Evolutionary conservation across 2,888 invertebrate species (phyloP), one percentile per base, ranked within the genome.

Genomic region (Nycteola revayana): DNA sequence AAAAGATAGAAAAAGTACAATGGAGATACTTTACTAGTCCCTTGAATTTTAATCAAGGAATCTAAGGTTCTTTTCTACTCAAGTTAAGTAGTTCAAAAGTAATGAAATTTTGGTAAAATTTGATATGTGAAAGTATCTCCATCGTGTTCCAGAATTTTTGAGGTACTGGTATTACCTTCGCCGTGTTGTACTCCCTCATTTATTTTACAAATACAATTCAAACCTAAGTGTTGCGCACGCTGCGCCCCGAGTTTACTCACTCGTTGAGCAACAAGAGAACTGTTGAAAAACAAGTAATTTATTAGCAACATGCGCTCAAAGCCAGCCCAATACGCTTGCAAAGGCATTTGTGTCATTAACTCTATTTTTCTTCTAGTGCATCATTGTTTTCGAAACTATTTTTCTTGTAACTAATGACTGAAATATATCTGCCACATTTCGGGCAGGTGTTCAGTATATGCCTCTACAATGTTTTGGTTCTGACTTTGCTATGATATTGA

Each of bases 281-380:
- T 88, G 88, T 88, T 77, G 88, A 88, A 88, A 88, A 87, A 88
- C 85, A 88, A 88, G 88, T 88, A 64, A 86, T 86, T 87, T 77
- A 88, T 88, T 88, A 88, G 87, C 87, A 81, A 86, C 86, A 87
- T 88, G 87, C 85, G 83, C 74, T 73, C 64, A 75, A 88, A 88
- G 80, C 73, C 82, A 72, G 71, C 79, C 78, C 82, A 82, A 80
- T 61, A 60, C 60, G 60, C 60, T 76, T 72, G 77, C 59, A 67
- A 75, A 83, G 77, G 80, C 82, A 83, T 53, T 32, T 20, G 37
- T 46, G 36, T 27, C 10, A 9, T 42, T 30, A 27, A 28, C 32
- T 42, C 21, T 7, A 34, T 21, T 40, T 34, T 14, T 24, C 10
- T 9, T 31, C n/a, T n/a, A n/a, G 34, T 42, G 38, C 37, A 36